A percentile compares a stretch with the other conserved stretches of the same genome.
Evolutionary conservation across 2,888 invertebrate species (phyloP).

Genomic region (Dasypolia templi): DNA sequence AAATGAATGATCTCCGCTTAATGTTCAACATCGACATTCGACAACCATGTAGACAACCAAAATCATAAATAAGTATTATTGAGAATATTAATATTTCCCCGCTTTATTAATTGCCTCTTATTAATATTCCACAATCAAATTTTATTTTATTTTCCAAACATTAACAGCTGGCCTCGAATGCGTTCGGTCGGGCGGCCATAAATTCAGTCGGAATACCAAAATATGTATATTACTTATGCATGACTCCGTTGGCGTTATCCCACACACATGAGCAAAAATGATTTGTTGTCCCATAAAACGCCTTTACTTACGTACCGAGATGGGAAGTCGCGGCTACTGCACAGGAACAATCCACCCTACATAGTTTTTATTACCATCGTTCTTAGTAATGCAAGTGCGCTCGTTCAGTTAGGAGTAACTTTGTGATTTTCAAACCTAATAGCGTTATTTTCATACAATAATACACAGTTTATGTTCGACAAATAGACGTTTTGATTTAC

Average conservation of each 20-base stretch:
- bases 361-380: constrained; percentile 71
- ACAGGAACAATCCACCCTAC: constrained; percentile 73
- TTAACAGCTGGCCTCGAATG: constrained; percentile 48
- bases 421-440: constrained; percentile 64
- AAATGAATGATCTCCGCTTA: too few relatives aligned
- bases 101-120: constrained; percentile 65
- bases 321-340: constrained; percentile 64
- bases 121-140: constrained; percentile 68
- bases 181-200: constrained; percentile 62
- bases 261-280: constrained; percentile 71
- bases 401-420: constrained; percentile 43
- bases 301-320: constrained; percentile 65
- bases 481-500: constrained; percentile 78
- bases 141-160: constrained; percentile 53
- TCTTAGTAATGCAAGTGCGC: constrained; percentile 68
- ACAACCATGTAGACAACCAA: too few relatives aligned
- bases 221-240: constrained; percentile 67
- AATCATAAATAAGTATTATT: too few relatives aligned
- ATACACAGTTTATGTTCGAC: constrained; percentile 70
- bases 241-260: constrained; percentile 66
- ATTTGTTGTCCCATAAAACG: constrained; percentile 78
- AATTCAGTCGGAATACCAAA: constrained; percentile 65
- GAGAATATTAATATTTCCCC: too few relatives aligned
- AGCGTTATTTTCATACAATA: constrained; percentile 64
- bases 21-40: too few relatives aligned